Base-by-base conservation (phyloP, 2,113 vertebrate species). In the Brachypteracias leptosomus region DNA sequence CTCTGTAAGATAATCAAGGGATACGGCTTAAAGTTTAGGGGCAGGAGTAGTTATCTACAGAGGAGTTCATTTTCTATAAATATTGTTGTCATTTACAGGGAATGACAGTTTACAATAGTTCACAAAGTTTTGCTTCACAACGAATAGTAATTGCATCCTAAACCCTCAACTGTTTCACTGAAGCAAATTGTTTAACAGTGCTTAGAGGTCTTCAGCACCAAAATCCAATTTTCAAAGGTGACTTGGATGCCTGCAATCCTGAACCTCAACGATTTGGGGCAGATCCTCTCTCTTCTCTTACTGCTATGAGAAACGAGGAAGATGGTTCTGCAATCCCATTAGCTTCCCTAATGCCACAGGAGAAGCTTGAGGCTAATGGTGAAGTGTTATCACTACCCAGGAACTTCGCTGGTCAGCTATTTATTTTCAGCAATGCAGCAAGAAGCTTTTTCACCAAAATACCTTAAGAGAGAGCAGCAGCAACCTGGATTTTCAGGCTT, bases 301-400 rank as follows among this genome's bases (percentile, higher is more conserved):
- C 29, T 63, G 44, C 51, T 81, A 2, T 7, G 31, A 80, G 40
- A 72, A 79, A 65, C 35, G 28, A 86, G 17, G 22, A 51, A 62
- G 92, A 80, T 2, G 24, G 31, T 42, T 72, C 65, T 71, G 55
- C 75, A 83, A n/a, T 21, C 15, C 38, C 58, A 36, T 5, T 31
- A 47, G 10, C 35, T 16, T 35, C 57, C 58, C 79, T 47, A 79
- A 20, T 2, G 12, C 46, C 22, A 22, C 42, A 67, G 47, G 33
- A 72, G 58, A 91, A 52, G 26, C 13, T 40, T 54, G 15, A 7
- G 3, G 1, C 16, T 10, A 62, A 38, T 15, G 31, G n/a, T 0
- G 1, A 71, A 54, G 26, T 28, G 11, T 19, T 31, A 35, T 0
- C 2, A 4, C 33, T 9, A 10, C 2, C 4, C 10, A 72, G 28